A percentile compares a stretch with the other conserved stretches of the same genome.
Evolutionary conservation across 2,113 vertebrate genomes (phyloP).

Genomic region (Nibea coibor): DNA sequence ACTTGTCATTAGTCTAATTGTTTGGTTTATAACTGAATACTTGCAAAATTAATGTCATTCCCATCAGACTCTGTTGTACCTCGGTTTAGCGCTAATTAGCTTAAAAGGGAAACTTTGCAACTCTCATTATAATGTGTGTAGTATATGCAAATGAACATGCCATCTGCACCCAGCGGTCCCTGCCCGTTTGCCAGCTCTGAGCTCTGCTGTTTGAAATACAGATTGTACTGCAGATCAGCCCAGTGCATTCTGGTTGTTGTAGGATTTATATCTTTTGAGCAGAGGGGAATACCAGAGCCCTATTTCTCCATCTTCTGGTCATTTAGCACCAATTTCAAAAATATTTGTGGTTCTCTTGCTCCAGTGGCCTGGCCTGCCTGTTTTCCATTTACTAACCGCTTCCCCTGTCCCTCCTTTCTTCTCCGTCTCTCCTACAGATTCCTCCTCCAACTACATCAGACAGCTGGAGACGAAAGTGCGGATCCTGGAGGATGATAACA

Average conservation of each 20-base stretch:
- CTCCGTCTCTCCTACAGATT: conserved; percentile 82
- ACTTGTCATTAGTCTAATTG: background rate
- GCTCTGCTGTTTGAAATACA: too few relatives aligned
- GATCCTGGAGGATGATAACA: conserved; percentile 92
- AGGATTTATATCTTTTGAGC: too few relatives aligned
- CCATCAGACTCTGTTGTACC: background rate
- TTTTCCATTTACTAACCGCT: conserved; percentile 62
- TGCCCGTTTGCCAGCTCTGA: too few relatives aligned
- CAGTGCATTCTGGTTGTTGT: too few relatives aligned
- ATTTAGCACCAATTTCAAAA: too few relatives aligned
- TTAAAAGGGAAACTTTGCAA: too few relatives aligned
- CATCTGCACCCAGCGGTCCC: too few relatives aligned
- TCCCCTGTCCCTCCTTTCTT: conserved; percentile 50
- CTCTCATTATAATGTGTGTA: too few relatives aligned
- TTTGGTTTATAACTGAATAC: background rate
- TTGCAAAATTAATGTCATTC: background rate
- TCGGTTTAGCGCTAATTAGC: background rate
- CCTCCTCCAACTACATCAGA: conserved; percentile 92
- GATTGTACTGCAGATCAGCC: too few relatives aligned
- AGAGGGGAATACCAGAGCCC: too few relatives aligned
- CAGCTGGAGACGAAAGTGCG: conserved; percentile 96
- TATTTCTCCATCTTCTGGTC: too few relatives aligned
- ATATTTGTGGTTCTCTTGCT: conserved; percentile 50
- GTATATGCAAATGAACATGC: too few relatives aligned
- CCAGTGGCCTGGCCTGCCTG: conserved; percentile 33